Base-by-base conservation (phyloP, 1,140 invertebrate genomes). In the Drosophila punjabiensis region DNA sequence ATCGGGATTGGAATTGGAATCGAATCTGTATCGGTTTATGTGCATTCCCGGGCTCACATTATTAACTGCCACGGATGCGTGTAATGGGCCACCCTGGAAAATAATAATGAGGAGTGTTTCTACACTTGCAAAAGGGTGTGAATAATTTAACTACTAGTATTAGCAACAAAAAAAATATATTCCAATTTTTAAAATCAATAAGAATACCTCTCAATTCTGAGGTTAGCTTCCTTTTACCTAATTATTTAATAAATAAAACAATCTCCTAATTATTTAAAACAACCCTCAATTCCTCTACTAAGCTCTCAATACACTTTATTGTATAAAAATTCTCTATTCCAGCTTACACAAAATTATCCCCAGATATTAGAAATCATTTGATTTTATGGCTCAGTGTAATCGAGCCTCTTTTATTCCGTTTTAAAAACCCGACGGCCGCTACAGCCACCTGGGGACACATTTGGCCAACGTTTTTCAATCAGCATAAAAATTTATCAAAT, bases 401-500 rank as follows among this genome's bases (percentile, higher is more conserved):
- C 20, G 16, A 10, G 39, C 20, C 53, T 67, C 66, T 74, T 75
- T 74, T 75, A 67, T 65, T 63, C 35, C 63, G 61, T 77, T 77
- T 80, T 55, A 41, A 69, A 69, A 48, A 48, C 30, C 52, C 62
- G 52, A 16, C 53, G 53, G 53, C 33, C 14, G 52, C 47, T 76
- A 68, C 59, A 65, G 63, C 61, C 79, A 58, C 71, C 80, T 71
- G 73, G 86, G 87, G 87, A 86, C 86, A 73, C 86, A 86, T 90
- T 90, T 71, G 78, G 86, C 76, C 79, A 86, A 85, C 79, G 73
- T 90, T 90, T 90, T 90, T 85, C 86, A 90, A 90, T 90, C 86
- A 90, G 87, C 86, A 90, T 90, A 90, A 81, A 81, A 90, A 90
- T 90, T 90, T 90, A 90, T 90, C 86, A 90, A 90, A 90, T 90